Evolutionary conservation across 2,113 vertebrate species (phyloP).

Genomic region (Rhegmatorhina hoffmannsi): DNA sequence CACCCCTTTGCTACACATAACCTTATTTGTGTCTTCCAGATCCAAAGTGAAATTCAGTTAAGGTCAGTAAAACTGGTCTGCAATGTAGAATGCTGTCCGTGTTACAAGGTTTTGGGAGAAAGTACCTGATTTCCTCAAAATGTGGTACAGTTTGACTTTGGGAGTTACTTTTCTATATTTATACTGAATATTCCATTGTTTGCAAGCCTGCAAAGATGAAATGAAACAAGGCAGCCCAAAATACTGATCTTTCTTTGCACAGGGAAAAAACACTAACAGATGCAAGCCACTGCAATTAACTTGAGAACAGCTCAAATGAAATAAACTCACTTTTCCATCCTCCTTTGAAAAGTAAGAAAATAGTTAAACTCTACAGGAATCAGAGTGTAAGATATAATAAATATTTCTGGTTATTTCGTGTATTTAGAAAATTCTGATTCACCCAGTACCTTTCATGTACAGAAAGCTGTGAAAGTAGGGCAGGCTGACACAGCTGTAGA

Average conservation of each 20-base stretch:
- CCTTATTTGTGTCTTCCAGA: background rate
- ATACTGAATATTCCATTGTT: background rate
- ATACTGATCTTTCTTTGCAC: background rate
- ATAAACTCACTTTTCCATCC: background rate
- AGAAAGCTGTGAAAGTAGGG: slow-evolving; percentile 98
- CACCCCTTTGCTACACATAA: background rate
- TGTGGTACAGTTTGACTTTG: background rate
- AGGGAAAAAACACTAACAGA: background rate
- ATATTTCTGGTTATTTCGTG: background rate
- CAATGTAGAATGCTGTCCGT: background rate
- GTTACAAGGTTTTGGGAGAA: background rate
- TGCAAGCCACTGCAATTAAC: background rate
- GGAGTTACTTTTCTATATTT: background rate
- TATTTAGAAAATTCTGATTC: background rate
- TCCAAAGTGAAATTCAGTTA: background rate
- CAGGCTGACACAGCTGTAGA: slow-evolving; percentile 95
- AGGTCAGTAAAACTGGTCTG: background rate
- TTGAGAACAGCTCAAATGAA: background rate
- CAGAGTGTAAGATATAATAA: background rate
- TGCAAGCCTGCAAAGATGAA: background rate
- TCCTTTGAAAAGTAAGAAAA: background rate
- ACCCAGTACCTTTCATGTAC: slow-evolving; percentile 89
- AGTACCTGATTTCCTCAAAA: background rate
- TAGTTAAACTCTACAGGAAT: background rate
- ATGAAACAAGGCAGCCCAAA: background rate